Conservation (phyloP, 2,888 invertebrate genomes). For the Saturnia japonica region DNA sequence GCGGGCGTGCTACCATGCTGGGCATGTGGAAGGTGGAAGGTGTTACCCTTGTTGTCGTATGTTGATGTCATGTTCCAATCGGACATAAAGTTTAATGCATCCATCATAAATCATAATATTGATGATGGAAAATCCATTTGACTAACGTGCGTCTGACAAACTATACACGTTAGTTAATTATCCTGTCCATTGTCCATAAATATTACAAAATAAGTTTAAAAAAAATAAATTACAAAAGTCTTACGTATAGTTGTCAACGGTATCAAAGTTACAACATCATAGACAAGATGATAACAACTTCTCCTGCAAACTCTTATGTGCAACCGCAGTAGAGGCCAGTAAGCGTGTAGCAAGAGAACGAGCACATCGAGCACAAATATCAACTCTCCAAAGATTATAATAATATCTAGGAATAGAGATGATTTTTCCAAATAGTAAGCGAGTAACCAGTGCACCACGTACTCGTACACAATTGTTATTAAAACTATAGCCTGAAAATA, state of each 20-base stretch:
- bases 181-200: too few species aligned
- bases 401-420: constrained; percentile 37
- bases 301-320: constrained; percentile 59
- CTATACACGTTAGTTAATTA: too few species aligned
- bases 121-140: too few species aligned
- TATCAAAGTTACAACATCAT: constrained; percentile 52
- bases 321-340: constrained; percentile 59
- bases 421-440: constrained; percentile 46
- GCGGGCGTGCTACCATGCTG: too few species aligned
- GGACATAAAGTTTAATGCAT: too few species aligned
- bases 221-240: constrained; percentile 33
- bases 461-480: constrained; percentile 51
- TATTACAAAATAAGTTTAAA: too few species aligned
- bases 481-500: constrained; percentile 54
- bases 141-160: too few species aligned
- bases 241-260: constrained; percentile 56
- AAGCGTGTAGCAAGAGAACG: constrained; percentile 53
- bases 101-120: too few species aligned
- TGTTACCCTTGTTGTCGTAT: too few species aligned
- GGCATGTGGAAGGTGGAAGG: too few species aligned
- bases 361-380: constrained; percentile 53
- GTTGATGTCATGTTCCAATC: too few species aligned
- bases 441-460: constrained; percentile 50
- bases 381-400: constrained; percentile 43
- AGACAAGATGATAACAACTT: constrained; percentile 42